phyloP scores from a whole-genome alignment of 2,888 invertebrate genomes.

The Cybosia mesomella region DNA sequence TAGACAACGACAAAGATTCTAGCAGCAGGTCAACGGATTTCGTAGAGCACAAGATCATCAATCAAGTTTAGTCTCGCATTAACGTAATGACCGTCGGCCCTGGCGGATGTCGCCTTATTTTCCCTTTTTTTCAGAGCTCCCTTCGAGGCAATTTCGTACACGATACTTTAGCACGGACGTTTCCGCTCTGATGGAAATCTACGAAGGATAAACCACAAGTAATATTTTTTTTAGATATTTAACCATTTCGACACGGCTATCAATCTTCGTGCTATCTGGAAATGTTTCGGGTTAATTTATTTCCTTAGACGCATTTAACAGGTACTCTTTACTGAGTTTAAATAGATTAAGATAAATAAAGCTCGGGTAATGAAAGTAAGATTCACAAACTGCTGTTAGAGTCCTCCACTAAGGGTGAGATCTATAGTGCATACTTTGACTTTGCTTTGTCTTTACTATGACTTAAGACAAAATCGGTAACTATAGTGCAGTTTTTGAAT shows the following conservation, averaged over 20 bases:
- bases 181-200: constrained; percentile 83
- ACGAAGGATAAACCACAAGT: constrained; percentile 71
- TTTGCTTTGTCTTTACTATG: no score
- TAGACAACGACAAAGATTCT: constrained; percentile 52
- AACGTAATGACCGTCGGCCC: constrained; percentile 84
- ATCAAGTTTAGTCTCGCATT: constrained; percentile 87
- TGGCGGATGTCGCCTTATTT: constrained; percentile 84
- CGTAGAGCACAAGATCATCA: constrained; percentile 72
- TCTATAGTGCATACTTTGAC: no score
- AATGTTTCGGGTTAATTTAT: constrained; percentile 60
- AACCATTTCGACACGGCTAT: constrained; percentile 65
- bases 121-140: constrained; percentile 73
- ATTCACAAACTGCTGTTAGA: constrained; percentile 60
- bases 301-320: constrained; percentile 56
- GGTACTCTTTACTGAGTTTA: constrained; percentile 55
- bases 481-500: no score
- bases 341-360: constrained; percentile 65
- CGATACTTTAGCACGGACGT: constrained; percentile 77
- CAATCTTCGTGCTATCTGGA: constrained; percentile 67
- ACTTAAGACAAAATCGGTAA: no score
- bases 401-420: constrained; percentile 55
- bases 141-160: constrained; percentile 78
- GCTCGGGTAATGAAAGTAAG: constrained; percentile 60
- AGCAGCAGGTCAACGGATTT: constrained; percentile 64
- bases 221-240: constrained; percentile 53